phyloP scores from a whole-genome alignment of 2,797 vertebrate genomes.

The Poecilia gillii region DNA sequence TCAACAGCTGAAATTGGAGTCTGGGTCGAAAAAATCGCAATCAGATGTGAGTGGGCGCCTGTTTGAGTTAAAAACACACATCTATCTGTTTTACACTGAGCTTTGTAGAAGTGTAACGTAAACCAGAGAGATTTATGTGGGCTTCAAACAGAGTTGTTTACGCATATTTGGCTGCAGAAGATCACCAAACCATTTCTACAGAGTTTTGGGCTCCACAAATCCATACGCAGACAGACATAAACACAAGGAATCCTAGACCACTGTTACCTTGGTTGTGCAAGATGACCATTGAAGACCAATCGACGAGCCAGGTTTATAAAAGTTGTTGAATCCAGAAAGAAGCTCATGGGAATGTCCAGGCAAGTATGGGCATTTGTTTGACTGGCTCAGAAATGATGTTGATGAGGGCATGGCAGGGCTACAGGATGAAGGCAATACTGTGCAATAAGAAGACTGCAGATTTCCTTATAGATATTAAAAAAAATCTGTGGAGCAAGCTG shows the following conservation, averaged over 20 bases:
- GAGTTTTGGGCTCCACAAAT: slow-evolving; percentile 8
- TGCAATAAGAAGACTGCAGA: background rate
- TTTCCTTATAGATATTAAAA: background rate
- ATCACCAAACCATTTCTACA: slow-evolving; percentile 5
- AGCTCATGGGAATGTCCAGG: background rate
- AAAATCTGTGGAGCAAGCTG: background rate
- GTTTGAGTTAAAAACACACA: slow-evolving; percentile 7
- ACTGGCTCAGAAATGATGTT: background rate
- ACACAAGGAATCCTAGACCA: background rate
- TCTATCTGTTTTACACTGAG: slow-evolving; percentile 13
- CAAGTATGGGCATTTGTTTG: background rate
- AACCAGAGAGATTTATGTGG: slow-evolving; percentile 9
- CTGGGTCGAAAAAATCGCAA: slow-evolving; percentile 4
- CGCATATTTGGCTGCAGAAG: slow-evolving; percentile 4
- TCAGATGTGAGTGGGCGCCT: slow-evolving; percentile 11
- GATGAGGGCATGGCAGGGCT: background rate
- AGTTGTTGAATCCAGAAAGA: background rate
- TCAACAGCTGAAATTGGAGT: slow-evolving; percentile 8
- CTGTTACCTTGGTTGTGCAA: background rate
- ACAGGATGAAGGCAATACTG: background rate
- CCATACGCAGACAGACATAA: slow-evolving; percentile 5
- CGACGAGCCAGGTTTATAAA: background rate
- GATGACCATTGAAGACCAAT: background rate
- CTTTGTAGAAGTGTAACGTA: slow-evolving; percentile 15
- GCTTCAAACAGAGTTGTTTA: slow-evolving; percentile 9